These are phyloP conservation scores for Bradypodion pumilum DNA, from an alignment of 2,797 vertebrate species.

Conservation along the genomic window DNA sequence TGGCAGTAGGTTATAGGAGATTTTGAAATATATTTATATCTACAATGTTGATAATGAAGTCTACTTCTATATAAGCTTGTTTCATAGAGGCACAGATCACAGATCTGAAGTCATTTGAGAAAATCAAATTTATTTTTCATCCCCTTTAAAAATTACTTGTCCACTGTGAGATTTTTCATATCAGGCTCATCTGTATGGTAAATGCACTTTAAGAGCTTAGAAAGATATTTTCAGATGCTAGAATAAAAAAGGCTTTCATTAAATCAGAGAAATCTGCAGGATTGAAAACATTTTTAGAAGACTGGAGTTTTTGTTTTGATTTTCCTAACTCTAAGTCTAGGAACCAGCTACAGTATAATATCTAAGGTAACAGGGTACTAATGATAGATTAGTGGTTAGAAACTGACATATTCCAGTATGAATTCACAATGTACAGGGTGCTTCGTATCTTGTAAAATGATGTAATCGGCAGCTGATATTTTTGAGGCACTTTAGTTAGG, in stretches of 20 bases:
- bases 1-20: neutral
- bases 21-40: neutral
- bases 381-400: conserved; percentile 13
- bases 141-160: neutral
- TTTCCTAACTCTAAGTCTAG: conserved; percentile 34
- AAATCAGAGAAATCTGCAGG: neutral
- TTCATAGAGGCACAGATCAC: neutral
- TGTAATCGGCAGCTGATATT: neutral
- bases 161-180: conserved; percentile 11
- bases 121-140: neutral
- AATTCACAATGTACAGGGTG: neutral
- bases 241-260: conserved; percentile 31
- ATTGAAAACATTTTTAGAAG: conserved; percentile 29
- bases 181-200: conserved; percentile 42
- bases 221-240: conserved; percentile 63
- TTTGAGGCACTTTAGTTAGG: conserved; percentile 4
- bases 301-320: conserved; percentile 8
- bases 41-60: neutral
- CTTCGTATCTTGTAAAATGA: conserved; percentile 37
- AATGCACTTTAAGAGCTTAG: conserved; percentile 51
- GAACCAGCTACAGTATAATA: conserved; percentile 24
- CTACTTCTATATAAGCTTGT: neutral
- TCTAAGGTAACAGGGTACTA: conserved; percentile 5
- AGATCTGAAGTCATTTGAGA: neutral
- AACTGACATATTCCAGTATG: neutral